These are phyloP conservation scores for Caradrina kadenii DNA, from an alignment of 2,888 invertebrate genomes.

Conservation along the genomic window DNA sequence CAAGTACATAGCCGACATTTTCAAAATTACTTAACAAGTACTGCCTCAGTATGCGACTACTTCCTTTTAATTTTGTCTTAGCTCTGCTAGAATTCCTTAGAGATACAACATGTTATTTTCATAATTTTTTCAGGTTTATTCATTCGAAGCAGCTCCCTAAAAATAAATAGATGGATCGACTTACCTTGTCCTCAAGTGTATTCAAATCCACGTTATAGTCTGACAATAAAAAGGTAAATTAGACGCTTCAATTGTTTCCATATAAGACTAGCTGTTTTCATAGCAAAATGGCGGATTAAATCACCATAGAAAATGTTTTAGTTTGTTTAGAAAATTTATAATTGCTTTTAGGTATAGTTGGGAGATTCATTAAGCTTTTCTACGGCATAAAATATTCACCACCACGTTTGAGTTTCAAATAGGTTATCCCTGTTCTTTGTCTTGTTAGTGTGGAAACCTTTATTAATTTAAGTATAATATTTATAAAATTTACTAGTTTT, in stretches of 20 bases:
- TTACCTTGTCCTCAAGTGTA: constrained; percentile 62
- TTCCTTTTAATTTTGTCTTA: no score
- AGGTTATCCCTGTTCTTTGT: constrained; percentile 19
- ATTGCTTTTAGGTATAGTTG: constrained; percentile 27
- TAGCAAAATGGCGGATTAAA: constrained; percentile 5
- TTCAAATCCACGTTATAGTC: constrained; percentile 45
- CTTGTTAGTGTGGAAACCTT: background rate
- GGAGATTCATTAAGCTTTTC: constrained; percentile 25
- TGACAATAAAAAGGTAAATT: constrained; percentile 66
- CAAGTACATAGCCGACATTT: no score
- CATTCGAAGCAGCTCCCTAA: no score
- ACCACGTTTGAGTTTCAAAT: constrained; percentile 26
- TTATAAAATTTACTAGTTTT: no score
- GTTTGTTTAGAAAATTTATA: constrained; percentile 23
- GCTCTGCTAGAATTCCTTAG: no score
- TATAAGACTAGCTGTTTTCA: constrained; percentile 28
- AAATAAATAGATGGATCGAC: background rate
- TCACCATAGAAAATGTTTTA: constrained; percentile 8
- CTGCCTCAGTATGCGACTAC: no score
- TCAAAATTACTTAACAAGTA: no score
- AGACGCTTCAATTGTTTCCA: constrained; percentile 21
- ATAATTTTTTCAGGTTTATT: no score
- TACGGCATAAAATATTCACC: constrained; percentile 40
- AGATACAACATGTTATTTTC: no score
- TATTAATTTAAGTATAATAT: background rate